Percentiles rank a stretch among this genome's conserved stretches.
These are phyloP conservation scores for Rhodeus uyekii DNA, from an alignment of 2,797 vertebrate species.

Conservation along the genomic window DNA sequence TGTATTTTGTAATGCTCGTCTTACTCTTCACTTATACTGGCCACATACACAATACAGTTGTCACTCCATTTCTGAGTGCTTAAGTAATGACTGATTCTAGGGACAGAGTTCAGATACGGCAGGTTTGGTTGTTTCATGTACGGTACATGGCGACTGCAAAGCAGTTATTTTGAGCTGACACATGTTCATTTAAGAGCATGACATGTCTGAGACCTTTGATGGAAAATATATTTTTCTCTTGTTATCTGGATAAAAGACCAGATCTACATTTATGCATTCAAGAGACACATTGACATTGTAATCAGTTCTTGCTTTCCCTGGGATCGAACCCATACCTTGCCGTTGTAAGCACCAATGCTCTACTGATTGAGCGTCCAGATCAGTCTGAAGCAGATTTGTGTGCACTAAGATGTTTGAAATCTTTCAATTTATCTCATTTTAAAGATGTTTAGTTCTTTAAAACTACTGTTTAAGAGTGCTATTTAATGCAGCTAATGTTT, in stretches of 20 bases:
- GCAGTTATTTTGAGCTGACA: background rate
- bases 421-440: too few species aligned
- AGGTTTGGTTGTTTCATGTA: background rate
- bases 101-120: background rate
- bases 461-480: background rate
- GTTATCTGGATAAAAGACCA: background rate
- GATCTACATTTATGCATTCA: too few species aligned
- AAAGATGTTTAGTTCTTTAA: too few species aligned
- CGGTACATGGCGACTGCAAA: background rate
- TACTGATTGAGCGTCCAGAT: too few species aligned
- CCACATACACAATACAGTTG: background rate
- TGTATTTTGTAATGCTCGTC: background rate
- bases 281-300: too few species aligned
- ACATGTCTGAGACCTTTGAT: background rate
- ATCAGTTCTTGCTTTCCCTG: too few species aligned
- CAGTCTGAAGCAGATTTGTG: background rate
- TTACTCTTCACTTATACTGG: background rate
- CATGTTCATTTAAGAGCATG: slow-evolving; percentile 2
- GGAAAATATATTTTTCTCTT: background rate
- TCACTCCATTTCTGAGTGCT: background rate
- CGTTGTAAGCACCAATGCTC: too few species aligned
- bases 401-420: background rate
- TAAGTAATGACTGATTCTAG: background rate
- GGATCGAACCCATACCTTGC: too few species aligned
- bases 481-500: background rate